phyloP scores from a whole-genome alignment of 2,797 vertebrate genomes.

The Leptatherina wallacei region DNA sequence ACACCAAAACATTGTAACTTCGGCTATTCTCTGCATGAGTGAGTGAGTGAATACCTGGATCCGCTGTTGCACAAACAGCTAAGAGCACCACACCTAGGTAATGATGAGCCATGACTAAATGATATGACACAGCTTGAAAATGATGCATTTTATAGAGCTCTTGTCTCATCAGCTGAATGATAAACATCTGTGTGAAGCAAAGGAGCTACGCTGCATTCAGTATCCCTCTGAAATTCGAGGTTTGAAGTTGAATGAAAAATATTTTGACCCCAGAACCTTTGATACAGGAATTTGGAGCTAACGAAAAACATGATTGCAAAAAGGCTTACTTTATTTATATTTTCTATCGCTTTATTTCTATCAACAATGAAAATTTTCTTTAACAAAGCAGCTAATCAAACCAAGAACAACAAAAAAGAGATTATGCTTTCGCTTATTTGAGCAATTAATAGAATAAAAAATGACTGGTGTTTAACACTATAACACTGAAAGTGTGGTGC shows the following conservation, averaged over 20 bases:
- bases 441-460: too few relatives aligned
- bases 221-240: not conserved
- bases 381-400: not conserved
- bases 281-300: not conserved
- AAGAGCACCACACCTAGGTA: constrained; percentile 33
- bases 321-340: not conserved
- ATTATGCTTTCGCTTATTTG: not conserved
- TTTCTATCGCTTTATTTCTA: not conserved
- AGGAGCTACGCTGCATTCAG: constrained; percentile 1
- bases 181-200: constrained; percentile 53
- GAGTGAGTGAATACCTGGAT: constrained; percentile 48
- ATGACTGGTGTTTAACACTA: too few relatives aligned
- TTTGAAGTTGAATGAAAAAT: not conserved
- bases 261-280: not conserved
- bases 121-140: fast-evolving
- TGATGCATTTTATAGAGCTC: constrained; percentile 34
- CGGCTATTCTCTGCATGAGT: fast-evolving
- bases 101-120: constrained; percentile 47
- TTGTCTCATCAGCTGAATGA: constrained; percentile 59
- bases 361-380: too few relatives aligned
- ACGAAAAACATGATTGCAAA: not conserved
- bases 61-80: constrained; percentile 28
- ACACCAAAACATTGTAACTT: not conserved
- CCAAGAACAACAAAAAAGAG: not conserved
- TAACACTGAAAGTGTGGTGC: too few relatives aligned